A percentile compares a stretch with the other conserved stretches of the same genome.
These are phyloP conservation scores for Drosophila albomicans DNA, from an alignment of 1,140 invertebrate genomes.

Conservation along the genomic window DNA sequence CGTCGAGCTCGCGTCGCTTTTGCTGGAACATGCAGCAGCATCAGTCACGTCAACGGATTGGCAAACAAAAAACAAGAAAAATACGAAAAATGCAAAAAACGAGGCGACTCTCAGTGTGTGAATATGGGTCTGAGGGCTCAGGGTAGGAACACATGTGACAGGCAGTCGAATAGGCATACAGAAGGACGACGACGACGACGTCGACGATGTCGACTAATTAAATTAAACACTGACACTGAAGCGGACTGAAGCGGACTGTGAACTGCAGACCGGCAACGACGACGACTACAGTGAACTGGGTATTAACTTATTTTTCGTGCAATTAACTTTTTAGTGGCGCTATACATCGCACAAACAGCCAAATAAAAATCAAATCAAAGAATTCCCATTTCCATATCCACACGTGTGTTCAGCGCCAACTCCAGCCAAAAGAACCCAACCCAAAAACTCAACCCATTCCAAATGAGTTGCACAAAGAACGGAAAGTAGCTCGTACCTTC, in stretches of 20 bases:
- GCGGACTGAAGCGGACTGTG: conserved; percentile 52
- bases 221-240: conserved; percentile 75
- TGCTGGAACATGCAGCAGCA: conserved; percentile 42
- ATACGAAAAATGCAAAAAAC: conserved; percentile 34
- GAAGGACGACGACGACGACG: conserved; percentile 40
- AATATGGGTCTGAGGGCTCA: conserved; percentile 23
- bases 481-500: conserved; percentile 58
- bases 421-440: conserved; percentile 19
- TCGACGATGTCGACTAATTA: conserved; percentile 63
- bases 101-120: conserved; percentile 18
- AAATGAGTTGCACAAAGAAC: conserved; percentile 55
- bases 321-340: conserved; percentile 79
- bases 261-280: conserved; percentile 13
- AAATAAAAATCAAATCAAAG: conserved; percentile 81
- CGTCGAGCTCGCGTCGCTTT: conserved; percentile 22
- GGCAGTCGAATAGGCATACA: conserved; percentile 25
- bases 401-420: conserved; percentile 1
- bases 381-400: conserved; percentile 71
- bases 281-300: conserved; percentile 50
- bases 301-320: conserved; percentile 83
- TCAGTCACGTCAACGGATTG: conserved; percentile 56
- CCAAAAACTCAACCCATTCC: conserved; percentile 1
- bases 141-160: conserved; percentile 28
- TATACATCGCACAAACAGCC: conserved; percentile 61
- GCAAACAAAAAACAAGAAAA: conserved; percentile 59